Evolutionary conservation across 2,113 vertebrate species (phyloP).

Genomic region (Camelus dromedarius): DNA sequence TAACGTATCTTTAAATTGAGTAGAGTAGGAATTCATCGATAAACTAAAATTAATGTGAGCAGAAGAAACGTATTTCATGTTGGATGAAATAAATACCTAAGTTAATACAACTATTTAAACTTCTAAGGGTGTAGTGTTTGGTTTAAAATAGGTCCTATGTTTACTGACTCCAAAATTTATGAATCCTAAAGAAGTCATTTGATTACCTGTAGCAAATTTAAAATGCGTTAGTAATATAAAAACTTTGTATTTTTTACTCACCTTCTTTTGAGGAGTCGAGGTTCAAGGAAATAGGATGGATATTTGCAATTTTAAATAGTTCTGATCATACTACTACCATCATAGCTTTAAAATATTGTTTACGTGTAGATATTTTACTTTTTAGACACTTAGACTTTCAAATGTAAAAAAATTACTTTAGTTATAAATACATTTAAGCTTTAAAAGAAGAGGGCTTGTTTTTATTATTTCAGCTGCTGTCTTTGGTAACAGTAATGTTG

Average conservation of each 20-base stretch:
- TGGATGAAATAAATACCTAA: slow-evolving; percentile 49
- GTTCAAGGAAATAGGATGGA: slow-evolving; percentile 59
- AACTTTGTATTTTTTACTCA: slow-evolving; percentile 16
- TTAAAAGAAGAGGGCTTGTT: neutral
- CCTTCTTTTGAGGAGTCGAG: neutral
- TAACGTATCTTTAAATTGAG: slow-evolving; percentile 67
- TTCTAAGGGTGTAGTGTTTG: slow-evolving; percentile 29
- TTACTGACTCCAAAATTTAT: slow-evolving; percentile 45
- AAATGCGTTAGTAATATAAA: slow-evolving; percentile 13
- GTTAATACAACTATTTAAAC: slow-evolving; percentile 57
- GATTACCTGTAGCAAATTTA: slow-evolving; percentile 40
- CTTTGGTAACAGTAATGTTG: slow-evolving; percentile 5
- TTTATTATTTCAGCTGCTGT: neutral
- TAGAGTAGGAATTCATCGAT: slow-evolving; percentile 72
- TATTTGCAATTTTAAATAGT: slow-evolving; percentile 70
- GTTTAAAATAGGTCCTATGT: slow-evolving; percentile 41
- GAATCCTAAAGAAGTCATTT: slow-evolving; percentile 55
- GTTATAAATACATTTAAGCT: slow-evolving; percentile 10
- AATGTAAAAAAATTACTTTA: slow-evolving; percentile 32
- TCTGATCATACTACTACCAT: slow-evolving; percentile 50
- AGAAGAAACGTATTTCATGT: slow-evolving; percentile 60
- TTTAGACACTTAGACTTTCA: slow-evolving; percentile 48
- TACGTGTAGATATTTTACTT: slow-evolving; percentile 58
- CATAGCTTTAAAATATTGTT: slow-evolving; percentile 71
- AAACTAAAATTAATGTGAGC: slow-evolving; percentile 39